phyloP scores from a whole-genome alignment of 2,113 vertebrate species.

The Paraplagusia blochii region DNA sequence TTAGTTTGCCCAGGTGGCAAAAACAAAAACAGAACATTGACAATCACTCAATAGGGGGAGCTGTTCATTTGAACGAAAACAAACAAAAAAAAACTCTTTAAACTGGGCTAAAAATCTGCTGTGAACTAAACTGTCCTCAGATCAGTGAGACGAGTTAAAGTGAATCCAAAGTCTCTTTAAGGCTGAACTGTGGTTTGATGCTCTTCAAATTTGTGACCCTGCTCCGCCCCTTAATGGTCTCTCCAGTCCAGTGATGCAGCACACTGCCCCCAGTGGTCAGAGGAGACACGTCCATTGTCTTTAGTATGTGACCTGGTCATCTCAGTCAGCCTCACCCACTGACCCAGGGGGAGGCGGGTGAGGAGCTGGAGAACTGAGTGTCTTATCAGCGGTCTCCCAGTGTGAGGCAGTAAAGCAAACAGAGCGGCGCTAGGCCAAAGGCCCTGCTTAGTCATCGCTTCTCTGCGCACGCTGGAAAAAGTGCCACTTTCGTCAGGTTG shows the following conservation, averaged over 20 bases:
- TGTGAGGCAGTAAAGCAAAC: slow-evolving; percentile 23
- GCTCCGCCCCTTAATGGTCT: slow-evolving; percentile 15
- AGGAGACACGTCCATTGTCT: slow-evolving; percentile 13
- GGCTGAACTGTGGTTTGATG: background rate
- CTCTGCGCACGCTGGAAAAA: slow-evolving; percentile 35
- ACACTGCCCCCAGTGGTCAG: background rate
- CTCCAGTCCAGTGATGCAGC: background rate
- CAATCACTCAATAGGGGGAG: too few species aligned
- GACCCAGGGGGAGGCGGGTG: background rate
- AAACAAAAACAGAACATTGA: too few species aligned
- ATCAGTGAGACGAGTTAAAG: background rate
- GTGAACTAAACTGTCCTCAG: background rate
- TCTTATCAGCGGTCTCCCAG: slow-evolving; percentile 50
- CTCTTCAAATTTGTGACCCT: slow-evolving; percentile 10
- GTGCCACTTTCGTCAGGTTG: slow-evolving; percentile 39
- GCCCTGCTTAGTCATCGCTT: slow-evolving; percentile 50
- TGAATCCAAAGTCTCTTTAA: background rate
- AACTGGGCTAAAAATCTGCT: too few species aligned
- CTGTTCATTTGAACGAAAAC: too few species aligned
- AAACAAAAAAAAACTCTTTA: too few species aligned
- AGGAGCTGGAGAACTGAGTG: slow-evolving; percentile 27
- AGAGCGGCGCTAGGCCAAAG: slow-evolving; percentile 23
- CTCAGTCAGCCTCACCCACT: slow-evolving; percentile 20
- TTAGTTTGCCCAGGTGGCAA: too few species aligned
- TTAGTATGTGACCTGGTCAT: slow-evolving; percentile 19